Percentiles rank a stretch among this genome's conserved stretches.
Conservation (phyloP, 2,797 vertebrate genomes). For the Poeciliopsis turneri region DNA sequence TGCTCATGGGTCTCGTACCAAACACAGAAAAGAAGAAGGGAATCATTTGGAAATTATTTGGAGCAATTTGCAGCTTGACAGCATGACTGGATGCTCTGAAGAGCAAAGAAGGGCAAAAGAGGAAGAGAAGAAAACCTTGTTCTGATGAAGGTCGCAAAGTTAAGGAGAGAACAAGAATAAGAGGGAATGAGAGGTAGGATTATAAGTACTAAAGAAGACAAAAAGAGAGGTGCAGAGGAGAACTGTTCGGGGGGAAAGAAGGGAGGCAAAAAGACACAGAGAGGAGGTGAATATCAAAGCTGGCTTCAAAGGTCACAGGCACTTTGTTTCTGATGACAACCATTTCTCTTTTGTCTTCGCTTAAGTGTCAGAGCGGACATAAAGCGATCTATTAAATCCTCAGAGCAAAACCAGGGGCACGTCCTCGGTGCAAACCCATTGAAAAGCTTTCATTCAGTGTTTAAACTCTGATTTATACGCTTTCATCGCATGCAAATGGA, state of each 20-base stretch:
- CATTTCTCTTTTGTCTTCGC: constrained; percentile 68
- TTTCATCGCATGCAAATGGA: constrained; percentile 30
- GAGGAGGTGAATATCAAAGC: constrained; percentile 69
- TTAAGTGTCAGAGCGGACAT: constrained; percentile 62
- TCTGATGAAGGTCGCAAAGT: constrained; percentile 56
- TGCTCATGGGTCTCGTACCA: constrained; percentile 14
- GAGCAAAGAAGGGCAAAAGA: constrained; percentile 24
- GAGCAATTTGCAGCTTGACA: constrained; percentile 46
- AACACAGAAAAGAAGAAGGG: constrained; percentile 12
- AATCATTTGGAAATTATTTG: constrained; percentile 33
- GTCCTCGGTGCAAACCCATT: constrained; percentile 13
- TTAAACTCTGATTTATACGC: constrained; percentile 5
- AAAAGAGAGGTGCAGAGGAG: constrained; percentile 21
- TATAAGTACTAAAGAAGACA: constrained; percentile 40
- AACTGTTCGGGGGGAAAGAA: constrained; percentile 29
- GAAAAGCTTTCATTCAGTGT: constrained; percentile 13
- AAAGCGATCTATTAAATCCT: constrained; percentile 53
- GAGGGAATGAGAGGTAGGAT: constrained; percentile 35
- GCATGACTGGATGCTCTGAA: constrained; percentile 47
- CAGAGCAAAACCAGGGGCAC: constrained; percentile 44
- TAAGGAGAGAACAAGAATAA: constrained; percentile 41
- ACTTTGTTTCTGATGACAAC: constrained; percentile 77
- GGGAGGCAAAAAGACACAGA: constrained; percentile 18
- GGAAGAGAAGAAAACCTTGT: constrained; percentile 23
- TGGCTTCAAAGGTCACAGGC: constrained; percentile 76